Evolutionary conservation across 1,140 invertebrate genomes (phyloP), one percentile per base, ranked within the genome.

Genomic region (Musca domestica): DNA sequence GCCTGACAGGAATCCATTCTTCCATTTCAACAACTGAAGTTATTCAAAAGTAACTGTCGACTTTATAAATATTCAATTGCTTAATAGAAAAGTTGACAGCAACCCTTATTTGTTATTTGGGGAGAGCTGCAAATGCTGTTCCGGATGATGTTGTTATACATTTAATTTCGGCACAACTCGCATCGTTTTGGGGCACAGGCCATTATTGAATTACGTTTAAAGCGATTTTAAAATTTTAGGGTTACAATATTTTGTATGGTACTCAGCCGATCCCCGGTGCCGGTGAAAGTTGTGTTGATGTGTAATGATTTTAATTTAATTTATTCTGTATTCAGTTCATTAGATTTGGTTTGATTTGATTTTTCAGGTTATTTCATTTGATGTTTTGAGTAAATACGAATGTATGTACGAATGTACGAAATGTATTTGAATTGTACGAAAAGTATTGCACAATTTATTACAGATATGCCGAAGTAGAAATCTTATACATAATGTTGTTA

Each of bases 221-320:
- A 30, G 27, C 56, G 56, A 61, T 61, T 61, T 41, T 61, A 10
- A 61, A 34, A 61, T 61, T 25, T 61, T 34, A 30, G 56, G 56
- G 56, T 34, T 61, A 41, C 34, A 41, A 41, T 30, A 41, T 41
- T 41, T 10, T 7, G 34, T 41, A 2, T 12, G 5, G 34, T 41
- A 10, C 34, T 41, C 34, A 41, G 2, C 5, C 34, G 12, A 41
- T 12, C 12, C 5, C 34, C 2, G 34, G 34, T n/a, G n/a, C n/a
- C n/a, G n/a, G n/a, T n/a, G n/a, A n/a, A 30, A 30, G 10, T 25
- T 61, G 56, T 61, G 56, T 61, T 61, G 27, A 61, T 61, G 56
- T 61, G 56, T 34, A 61, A 61, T 61, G 56, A 61, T 61, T 61
- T 61, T 61, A 10, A 61, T 61, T 61, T 61, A 61, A 61, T 61